Evolutionary conservation across 2,797 vertebrate species (phyloP).

Genomic region (Caiman crocodilus): DNA sequence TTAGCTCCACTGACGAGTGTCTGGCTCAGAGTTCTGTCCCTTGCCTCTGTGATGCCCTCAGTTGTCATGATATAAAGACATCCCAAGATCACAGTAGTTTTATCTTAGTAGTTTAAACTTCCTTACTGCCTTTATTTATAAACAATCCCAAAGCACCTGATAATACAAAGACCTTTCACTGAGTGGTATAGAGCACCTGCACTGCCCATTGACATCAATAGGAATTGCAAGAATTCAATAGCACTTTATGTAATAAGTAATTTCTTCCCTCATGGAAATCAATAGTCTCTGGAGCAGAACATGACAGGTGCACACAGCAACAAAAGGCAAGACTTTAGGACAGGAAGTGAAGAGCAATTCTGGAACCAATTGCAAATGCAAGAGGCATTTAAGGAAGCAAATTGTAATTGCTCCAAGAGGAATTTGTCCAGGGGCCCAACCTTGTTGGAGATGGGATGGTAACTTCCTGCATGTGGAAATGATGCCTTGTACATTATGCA

Average conservation of each 20-base stretch:
- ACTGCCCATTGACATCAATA: neutral
- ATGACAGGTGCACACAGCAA: neutral
- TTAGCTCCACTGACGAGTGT: neutral
- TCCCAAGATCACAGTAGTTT: neutral
- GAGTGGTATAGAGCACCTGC: neutral
- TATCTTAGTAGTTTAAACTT: neutral
- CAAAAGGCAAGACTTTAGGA: neutral
- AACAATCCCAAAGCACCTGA: neutral
- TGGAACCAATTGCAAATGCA: neutral
- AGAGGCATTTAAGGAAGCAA: neutral
- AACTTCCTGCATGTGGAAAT: neutral
- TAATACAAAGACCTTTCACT: neutral
- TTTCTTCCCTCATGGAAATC: neutral
- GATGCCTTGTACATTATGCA: neutral
- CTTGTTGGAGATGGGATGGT: neutral
- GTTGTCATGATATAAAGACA: neutral
- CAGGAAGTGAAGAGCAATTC: slow-evolving; percentile 8
- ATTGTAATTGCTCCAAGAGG: neutral
- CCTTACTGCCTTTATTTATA: slow-evolving; percentile 1
- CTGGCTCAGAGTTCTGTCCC: neutral
- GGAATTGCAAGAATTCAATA: neutral
- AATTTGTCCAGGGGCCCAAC: neutral
- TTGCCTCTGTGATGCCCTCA: neutral
- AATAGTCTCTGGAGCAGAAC: neutral
- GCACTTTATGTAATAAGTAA: neutral